Evolutionary conservation across 2,113 vertebrate genomes (phyloP).

Genomic region (Mellivora capensis): DNA sequence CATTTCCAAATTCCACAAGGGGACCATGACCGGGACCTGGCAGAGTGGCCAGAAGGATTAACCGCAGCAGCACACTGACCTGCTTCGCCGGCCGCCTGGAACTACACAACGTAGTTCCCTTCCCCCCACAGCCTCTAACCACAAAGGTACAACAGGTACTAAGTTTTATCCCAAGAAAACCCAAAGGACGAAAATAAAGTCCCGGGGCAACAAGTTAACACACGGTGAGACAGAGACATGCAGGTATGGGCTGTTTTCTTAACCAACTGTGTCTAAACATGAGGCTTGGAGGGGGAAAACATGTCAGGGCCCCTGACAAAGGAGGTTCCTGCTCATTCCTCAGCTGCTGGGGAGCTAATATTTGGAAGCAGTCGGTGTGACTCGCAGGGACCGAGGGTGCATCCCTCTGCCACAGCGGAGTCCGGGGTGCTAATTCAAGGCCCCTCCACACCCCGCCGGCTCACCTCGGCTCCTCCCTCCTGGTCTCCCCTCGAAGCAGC

Average conservation of each 20-base stretch:
- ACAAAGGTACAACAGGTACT: not conserved
- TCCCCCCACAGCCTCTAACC: not conserved
- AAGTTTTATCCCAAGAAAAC: not conserved
- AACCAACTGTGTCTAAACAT: not conserved
- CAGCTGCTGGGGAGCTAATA: not conserved
- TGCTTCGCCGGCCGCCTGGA: accelerated
- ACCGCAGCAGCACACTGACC: accelerated
- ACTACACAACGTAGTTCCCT: not conserved
- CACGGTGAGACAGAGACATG: not conserved
- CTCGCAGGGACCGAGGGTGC: not conserved
- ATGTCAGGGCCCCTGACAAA: not conserved
- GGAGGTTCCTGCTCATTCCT: not conserved
- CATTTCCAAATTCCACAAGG: not conserved
- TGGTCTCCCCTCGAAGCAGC: constrained; percentile 79
- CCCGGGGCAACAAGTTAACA: not conserved
- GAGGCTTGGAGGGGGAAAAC: not conserved
- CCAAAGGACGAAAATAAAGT: not conserved
- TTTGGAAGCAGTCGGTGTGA: not conserved
- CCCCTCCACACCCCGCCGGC: not conserved
- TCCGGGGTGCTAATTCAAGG: not conserved
- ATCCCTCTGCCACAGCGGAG: not conserved
- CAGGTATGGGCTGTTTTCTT: not conserved
- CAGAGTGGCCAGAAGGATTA: not conserved
- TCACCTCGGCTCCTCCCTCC: constrained; percentile 88
- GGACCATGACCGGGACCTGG: accelerated